Conservation (phyloP, 2,797 vertebrate genomes). For the Danio choprae region DNA sequence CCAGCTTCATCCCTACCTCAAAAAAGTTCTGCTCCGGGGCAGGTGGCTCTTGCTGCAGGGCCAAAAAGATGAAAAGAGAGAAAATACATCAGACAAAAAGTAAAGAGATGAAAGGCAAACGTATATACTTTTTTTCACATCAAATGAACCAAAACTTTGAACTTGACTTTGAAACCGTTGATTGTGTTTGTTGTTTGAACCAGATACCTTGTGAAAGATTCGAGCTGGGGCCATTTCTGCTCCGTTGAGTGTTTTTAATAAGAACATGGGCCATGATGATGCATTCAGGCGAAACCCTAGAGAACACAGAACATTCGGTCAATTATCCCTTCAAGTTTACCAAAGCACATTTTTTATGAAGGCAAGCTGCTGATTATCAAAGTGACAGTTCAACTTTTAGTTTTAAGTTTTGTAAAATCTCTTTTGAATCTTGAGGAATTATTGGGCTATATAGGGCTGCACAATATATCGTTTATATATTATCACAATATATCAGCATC, state of each 20-base stretch:
- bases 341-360: constrained; percentile 5
- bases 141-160: background rate
- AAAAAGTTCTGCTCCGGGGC: constrained; percentile 96
- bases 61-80: constrained; percentile 38
- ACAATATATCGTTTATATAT: too few relatives aligned
- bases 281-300: constrained; percentile 97
- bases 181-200: constrained; percentile 40
- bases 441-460: too few relatives aligned
- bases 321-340: background rate
- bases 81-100: background rate
- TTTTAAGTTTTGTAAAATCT: background rate
- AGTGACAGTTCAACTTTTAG: background rate
- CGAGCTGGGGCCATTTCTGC: constrained; percentile 97
- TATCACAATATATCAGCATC: too few relatives aligned
- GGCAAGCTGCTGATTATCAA: background rate
- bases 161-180: background rate
- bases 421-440: background rate
- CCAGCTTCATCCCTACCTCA: constrained; percentile 98
- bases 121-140: background rate
- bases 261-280: constrained; percentile 99
- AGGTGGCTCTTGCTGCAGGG: constrained; percentile 89
- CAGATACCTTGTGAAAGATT: constrained; percentile 97
- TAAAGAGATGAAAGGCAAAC: background rate
- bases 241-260: constrained; percentile 97
- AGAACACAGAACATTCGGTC: constrained; percentile 15